Conservation (phyloP, 1,140 invertebrate genomes). For the Drosophila virilis region DNA sequence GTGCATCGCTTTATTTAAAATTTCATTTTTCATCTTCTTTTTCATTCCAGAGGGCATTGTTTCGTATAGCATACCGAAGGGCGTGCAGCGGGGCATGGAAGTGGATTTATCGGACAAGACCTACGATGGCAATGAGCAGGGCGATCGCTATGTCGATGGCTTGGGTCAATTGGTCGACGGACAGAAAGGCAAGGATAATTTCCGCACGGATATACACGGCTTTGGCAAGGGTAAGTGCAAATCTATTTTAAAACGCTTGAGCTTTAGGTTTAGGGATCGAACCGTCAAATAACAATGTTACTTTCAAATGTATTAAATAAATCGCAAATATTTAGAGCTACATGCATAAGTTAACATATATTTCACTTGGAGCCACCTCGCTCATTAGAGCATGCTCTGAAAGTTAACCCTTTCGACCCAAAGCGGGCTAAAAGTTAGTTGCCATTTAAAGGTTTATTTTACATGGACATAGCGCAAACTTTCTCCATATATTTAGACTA, state of each 20-base stretch:
- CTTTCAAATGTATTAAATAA: too few relatives aligned
- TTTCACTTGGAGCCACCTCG: conserved; percentile 12
- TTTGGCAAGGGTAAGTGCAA: conserved; percentile 88
- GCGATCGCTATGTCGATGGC: conserved; percentile 90
- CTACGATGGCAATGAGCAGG: conserved; percentile 95
- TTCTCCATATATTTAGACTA: conserved; percentile 43
- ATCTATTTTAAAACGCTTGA: too few relatives aligned
- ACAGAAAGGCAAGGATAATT: conserved; percentile 92
- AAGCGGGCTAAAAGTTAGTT: conserved; percentile 14
- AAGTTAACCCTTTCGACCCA: conserved; percentile 11
- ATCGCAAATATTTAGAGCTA: background rate
- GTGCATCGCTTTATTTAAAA: conserved; percentile 28
- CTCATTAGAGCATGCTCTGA: conserved; percentile 14
- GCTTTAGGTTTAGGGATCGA: too few relatives aligned
- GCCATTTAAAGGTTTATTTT: conserved; percentile 9
- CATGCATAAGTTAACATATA: background rate
- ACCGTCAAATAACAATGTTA: too few relatives aligned
- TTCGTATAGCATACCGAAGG: conserved; percentile 93
- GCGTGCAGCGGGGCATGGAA: conserved; percentile 90
- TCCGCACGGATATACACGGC: conserved; percentile 88
- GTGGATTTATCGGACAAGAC: conserved; percentile 95
- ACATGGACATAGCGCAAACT: conserved; percentile 36
- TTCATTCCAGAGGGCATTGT: conserved; percentile 90
- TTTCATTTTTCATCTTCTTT: conserved; percentile 30
- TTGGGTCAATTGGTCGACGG: conserved; percentile 97